A percentile compares a stretch with the other conserved stretches of the same genome.
Conservation (phyloP, 1,140 invertebrate genomes). For the Maconellicoccus hirsutus region DNA sequence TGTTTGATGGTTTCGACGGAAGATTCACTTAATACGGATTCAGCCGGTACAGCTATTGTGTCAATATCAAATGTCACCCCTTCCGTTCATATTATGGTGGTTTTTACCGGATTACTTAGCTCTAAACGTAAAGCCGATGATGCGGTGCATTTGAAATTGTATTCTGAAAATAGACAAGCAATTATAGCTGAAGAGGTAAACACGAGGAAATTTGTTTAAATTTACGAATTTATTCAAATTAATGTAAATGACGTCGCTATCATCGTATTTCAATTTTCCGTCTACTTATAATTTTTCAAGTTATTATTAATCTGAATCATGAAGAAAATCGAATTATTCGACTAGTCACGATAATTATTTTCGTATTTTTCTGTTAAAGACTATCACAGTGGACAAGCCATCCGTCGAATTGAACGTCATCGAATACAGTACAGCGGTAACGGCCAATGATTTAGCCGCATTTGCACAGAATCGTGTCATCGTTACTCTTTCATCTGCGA, state of each 20-base stretch:
- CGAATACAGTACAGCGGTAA: slow-evolving; percentile 58
- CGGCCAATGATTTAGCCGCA: slow-evolving; percentile 52
- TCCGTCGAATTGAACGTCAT: slow-evolving; percentile 58
- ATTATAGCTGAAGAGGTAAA: slow-evolving; percentile 57
- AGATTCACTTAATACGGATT: slow-evolving; percentile 41
- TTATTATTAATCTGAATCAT: too few relatives aligned
- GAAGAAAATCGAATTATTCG: too few relatives aligned
- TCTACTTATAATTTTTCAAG: too few relatives aligned
- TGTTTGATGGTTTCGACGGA: slow-evolving; percentile 38
- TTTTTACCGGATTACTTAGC: slow-evolving; percentile 68
- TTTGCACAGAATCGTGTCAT: slow-evolving; percentile 56
- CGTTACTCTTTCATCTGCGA: slow-evolving; percentile 48
- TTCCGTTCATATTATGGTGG: slow-evolving; percentile 63
- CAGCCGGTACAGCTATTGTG: slow-evolving; percentile 72
- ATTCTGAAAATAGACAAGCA: slow-evolving; percentile 52
- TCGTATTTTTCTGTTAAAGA: slow-evolving; percentile 15
- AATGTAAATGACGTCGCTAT: too few relatives aligned
- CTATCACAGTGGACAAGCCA: slow-evolving; percentile 47
- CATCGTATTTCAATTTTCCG: too few relatives aligned
- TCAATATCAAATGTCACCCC: slow-evolving; percentile 62
- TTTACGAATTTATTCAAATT: too few relatives aligned
- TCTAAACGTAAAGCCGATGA: slow-evolving; percentile 51
- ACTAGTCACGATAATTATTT: too few relatives aligned
- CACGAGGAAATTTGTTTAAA: background rate
- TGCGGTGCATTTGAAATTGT: slow-evolving; percentile 50